Percentiles rank a stretch among this genome's conserved stretches.
phyloP scores from a whole-genome alignment of 2,113 vertebrate species.

The Phalacrocorax pelagicus region DNA sequence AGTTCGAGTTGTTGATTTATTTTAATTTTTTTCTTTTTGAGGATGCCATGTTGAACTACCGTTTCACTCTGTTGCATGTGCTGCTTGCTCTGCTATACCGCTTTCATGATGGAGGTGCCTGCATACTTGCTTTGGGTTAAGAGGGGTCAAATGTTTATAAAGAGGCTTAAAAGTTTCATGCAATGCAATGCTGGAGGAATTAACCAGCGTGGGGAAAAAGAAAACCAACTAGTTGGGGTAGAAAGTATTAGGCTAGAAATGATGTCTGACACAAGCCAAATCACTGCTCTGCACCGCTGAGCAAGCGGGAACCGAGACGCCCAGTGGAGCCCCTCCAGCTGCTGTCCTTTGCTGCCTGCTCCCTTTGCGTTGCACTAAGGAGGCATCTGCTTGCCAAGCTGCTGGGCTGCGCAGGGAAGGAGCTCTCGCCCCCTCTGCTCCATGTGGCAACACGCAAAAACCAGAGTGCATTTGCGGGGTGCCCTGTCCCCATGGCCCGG shows the following conservation, averaged over 20 bases:
- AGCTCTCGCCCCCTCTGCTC: background rate
- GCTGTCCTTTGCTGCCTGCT: background rate
- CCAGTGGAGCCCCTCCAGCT: background rate
- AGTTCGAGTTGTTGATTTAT: accelerated
- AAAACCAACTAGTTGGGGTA: background rate
- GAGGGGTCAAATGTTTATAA: background rate
- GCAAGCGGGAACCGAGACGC: background rate
- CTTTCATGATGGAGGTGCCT: background rate
- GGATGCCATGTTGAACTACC: accelerated
- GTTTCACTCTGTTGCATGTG: accelerated
- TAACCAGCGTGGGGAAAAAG: background rate
- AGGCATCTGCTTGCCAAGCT: background rate
- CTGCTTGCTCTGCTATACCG: background rate
- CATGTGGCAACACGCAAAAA: background rate
- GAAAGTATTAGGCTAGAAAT: background rate
- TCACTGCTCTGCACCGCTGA: background rate
- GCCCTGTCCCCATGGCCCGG: background rate
- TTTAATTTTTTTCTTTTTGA: background rate
- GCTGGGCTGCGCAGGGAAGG: background rate
- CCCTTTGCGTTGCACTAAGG: accelerated
- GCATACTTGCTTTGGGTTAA: background rate
- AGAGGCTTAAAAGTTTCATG: background rate
- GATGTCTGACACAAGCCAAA: background rate
- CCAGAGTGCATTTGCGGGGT: background rate
- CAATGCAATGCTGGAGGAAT: background rate